Conservation (phyloP, 2,113 vertebrate species). For the Mesitornis unicolor region DNA sequence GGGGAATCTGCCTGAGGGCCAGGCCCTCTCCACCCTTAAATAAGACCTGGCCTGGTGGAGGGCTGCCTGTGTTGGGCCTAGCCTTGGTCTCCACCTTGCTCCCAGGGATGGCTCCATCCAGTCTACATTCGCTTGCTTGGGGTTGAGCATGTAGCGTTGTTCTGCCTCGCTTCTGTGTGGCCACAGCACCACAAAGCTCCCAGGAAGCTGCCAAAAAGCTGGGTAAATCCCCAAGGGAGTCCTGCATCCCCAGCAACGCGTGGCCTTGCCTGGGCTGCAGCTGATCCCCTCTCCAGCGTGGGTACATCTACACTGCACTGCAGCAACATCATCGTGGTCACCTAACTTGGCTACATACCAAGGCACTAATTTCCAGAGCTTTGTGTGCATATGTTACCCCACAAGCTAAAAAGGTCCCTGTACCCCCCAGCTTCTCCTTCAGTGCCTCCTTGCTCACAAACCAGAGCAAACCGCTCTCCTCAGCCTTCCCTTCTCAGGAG, state of each 20-base stretch:
- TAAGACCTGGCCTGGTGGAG: background rate
- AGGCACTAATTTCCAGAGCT: conserved; percentile 25
- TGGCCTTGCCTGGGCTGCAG: background rate
- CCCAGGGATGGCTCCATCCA: background rate
- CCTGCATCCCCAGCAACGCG: background rate
- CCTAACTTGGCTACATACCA: background rate
- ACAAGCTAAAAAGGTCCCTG: background rate
- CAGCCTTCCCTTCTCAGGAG: background rate
- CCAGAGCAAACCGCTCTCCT: background rate
- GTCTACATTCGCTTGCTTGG: background rate
- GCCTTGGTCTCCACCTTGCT: background rate
- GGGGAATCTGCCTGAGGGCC: background rate
- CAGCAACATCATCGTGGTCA: background rate
- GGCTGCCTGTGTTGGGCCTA: background rate
- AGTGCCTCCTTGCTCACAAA: rapidly evolving
- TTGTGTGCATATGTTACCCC: conserved; percentile 2
- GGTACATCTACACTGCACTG: background rate
- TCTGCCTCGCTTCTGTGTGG: conserved; percentile 18
- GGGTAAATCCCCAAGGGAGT: background rate
- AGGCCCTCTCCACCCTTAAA: background rate
- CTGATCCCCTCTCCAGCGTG: background rate
- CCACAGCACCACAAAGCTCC: conserved; percentile 22
- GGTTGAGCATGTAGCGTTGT: background rate
- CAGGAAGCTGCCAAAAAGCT: conserved; percentile 22
- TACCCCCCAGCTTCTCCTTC: conserved; percentile 19